Base-by-base conservation (phyloP, 2,888 invertebrate species). In the Microplitis manilae region DNA sequence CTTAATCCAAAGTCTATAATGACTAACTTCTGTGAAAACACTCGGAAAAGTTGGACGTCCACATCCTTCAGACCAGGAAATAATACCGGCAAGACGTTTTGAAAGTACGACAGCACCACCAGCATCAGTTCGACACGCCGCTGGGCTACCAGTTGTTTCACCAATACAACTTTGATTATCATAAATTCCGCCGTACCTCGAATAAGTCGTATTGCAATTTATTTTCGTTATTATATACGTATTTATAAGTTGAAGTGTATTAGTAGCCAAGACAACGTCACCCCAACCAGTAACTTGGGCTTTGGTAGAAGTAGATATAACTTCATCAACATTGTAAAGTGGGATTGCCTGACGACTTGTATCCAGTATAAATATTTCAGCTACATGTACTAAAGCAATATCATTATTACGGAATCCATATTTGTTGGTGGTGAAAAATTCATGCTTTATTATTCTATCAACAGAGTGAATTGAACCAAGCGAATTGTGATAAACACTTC, bases 141-240 rank as follows among this genome's bases (percentile, higher is more conserved):
- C 86, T 6, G 83, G 92, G 15, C 93, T 93, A 1, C 93, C 94
- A 77, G 90, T 88, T 2, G 90, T 86, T 0, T 86, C 86, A 0
- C 92, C 93, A 1, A 94, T 93, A 84, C 94, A 94, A 8, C 93
- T 91, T 4, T 89, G 91, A 0, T 91, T 90, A 7, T 73, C 72
- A 1, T 86, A 84, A 4, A 87, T 0, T 0, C 83, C 81, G 0
- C 82, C 82, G 17, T 59, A 72, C 0, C 0, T 1, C 0, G 0
- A 0, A 82, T 94, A 94, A 0, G 91, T 91, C 0, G 87, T 83
- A 1, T 86, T 86, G 84, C 94, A 94, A 0, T 85, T 69, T 1
- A 87, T 81, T 4, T 91, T 89, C 75, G 90, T 92, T 6, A 93
- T 90, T 81, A 92, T 90, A 0, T 93, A 93, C 0, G 94, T 90